Evolutionary conservation across 2,888 invertebrate genomes (phyloP).

Genomic region (Dascillus cervinus): DNA sequence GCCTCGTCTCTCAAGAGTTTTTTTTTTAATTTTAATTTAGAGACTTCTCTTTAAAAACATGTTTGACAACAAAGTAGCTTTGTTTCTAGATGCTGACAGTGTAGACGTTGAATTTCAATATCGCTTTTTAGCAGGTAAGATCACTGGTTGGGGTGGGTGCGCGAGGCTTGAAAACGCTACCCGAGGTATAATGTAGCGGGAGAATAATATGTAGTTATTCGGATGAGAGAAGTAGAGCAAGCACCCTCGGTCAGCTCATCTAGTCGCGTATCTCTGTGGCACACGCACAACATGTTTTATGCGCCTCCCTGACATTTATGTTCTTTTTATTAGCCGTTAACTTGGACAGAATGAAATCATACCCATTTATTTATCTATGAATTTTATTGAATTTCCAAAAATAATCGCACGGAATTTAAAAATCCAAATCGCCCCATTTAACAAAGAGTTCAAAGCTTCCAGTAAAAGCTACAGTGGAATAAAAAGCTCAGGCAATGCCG

Average conservation of each 20-base stretch:
- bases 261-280: constrained; percentile 36
- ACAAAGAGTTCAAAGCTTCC: constrained; percentile 17
- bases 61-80: no score
- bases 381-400: constrained; percentile 15
- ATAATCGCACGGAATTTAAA: constrained; percentile 11
- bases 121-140: no score
- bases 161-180: no score
- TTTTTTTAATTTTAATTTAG: no score
- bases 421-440: no score
- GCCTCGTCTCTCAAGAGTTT: no score
- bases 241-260: constrained; percentile 19
- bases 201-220: no score
- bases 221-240: constrained; percentile 10
- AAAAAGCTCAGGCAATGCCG: constrained; percentile 30
- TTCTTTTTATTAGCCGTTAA: constrained; percentile 40
- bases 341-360: constrained; percentile 27
- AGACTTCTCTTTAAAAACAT: no score
- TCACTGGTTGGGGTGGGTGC: no score
- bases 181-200: no score
- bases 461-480: constrained; percentile 26
- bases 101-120: no score
- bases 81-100: no score
- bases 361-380: constrained; percentile 16
- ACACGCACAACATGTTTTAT: constrained; percentile 39
- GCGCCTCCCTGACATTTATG: constrained; percentile 36